Percentiles rank a stretch among this genome's conserved stretches.
Conservation (phyloP, 2,113 vertebrate genomes). For the Halichoerus grypus region DNA sequence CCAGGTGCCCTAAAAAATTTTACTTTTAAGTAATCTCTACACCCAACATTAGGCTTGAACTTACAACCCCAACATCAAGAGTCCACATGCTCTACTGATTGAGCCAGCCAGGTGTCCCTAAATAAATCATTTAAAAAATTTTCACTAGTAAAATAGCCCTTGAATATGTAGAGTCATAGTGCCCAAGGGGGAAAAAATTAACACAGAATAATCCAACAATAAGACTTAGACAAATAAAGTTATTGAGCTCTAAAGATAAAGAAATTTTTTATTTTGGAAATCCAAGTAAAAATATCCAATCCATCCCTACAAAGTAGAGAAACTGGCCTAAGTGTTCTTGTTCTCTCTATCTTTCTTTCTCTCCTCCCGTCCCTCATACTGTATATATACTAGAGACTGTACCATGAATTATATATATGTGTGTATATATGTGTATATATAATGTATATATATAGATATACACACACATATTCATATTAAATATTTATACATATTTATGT, state of each 20-base stretch:
- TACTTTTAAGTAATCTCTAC: background rate
- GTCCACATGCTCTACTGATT: background rate
- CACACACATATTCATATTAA: background rate
- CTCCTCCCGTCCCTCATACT: background rate
- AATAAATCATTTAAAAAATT: background rate
- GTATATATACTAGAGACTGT: background rate
- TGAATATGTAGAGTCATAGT: background rate
- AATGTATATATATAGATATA: background rate
- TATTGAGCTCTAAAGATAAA: background rate
- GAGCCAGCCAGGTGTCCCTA: background rate
- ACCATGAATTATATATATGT: background rate
- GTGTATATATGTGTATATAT: background rate
- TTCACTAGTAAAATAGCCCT: background rate
- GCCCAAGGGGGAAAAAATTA: background rate
- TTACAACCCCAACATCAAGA: background rate
- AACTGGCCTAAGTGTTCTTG: background rate
- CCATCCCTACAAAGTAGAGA: background rate
- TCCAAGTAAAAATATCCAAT: background rate
- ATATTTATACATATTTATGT: background rate
- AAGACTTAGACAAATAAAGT: background rate
- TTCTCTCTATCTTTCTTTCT: background rate
- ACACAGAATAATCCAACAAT: background rate
- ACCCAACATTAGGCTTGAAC: background rate
- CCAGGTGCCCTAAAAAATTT: background rate
- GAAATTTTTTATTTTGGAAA: background rate